These are phyloP conservation scores for Kuschelorhynchus macadamiae DNA, from an alignment of 2,888 invertebrate genomes.

Conservation along the genomic window DNA sequence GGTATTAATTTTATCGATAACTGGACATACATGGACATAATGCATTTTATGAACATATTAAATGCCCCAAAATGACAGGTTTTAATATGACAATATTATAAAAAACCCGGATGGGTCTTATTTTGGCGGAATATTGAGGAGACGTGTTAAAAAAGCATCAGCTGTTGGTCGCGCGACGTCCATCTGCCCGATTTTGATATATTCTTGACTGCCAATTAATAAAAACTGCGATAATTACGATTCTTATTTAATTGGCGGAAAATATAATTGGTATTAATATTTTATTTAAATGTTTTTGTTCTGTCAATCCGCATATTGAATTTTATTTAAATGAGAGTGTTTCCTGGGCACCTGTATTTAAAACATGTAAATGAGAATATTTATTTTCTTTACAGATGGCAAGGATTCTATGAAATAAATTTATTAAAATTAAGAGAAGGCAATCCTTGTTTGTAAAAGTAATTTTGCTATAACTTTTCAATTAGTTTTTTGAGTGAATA, in stretches of 20 bases:
- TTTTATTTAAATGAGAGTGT: conserved; percentile 12
- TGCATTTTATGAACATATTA: not conserved
- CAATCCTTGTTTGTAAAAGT: too few relatives aligned
- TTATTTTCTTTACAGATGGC: not conserved
- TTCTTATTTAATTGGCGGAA: conserved; percentile 45
- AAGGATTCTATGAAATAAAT: not conserved
- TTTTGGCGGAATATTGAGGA: conserved; percentile 1
- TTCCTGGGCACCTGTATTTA: not conserved
- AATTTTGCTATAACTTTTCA: too few relatives aligned
- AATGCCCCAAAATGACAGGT: not conserved
- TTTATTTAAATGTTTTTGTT: conserved; percentile 2
- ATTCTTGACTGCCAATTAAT: conserved; percentile 30
- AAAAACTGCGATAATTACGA: conserved; percentile 29
- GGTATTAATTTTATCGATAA: not conserved
- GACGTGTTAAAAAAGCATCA: conserved; percentile 19
- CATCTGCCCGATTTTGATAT: conserved; percentile 34
- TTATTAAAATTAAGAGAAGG: too few relatives aligned
- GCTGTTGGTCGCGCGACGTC: conserved; percentile 22
- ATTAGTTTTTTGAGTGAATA: too few relatives aligned
- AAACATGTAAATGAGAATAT: not conserved
- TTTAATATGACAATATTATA: not conserved
- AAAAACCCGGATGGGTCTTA: too few relatives aligned
- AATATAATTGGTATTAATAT: conserved; percentile 51
- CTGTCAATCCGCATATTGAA: too few relatives aligned
- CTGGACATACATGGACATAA: not conserved